A percentile compares a stretch with the other conserved stretches of the same genome.
Evolutionary conservation across 64 coral and sea anemone species (phyloP).

Genomic region (Stylophora pistillata): DNA sequence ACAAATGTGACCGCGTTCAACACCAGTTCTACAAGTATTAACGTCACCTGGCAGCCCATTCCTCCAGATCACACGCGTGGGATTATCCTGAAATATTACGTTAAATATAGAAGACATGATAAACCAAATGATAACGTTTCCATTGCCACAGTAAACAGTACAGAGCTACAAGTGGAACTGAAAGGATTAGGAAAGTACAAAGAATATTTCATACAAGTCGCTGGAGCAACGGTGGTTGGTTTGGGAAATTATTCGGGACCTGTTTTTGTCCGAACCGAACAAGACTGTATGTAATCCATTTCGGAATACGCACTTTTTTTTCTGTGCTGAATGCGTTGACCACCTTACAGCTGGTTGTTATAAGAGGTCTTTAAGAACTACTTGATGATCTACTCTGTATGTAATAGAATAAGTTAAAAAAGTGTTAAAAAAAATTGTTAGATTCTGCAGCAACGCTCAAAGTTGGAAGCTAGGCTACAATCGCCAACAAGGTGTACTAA

Average conservation of each 20-base stretch:
- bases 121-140: neutral
- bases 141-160: slow-evolving; percentile 7
- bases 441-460: no score
- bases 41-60: slow-evolving; percentile 60
- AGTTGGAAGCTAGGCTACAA: no score
- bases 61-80: slow-evolving; percentile 34
- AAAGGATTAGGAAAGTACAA: slow-evolving; percentile 59
- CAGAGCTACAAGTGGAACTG: neutral
- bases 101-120: slow-evolving; percentile 23
- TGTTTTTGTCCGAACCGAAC: slow-evolving; percentile 41
- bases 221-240: slow-evolving; percentile 60
- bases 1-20: slow-evolving; percentile 29
- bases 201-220: slow-evolving; percentile 51
- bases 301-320: no score
- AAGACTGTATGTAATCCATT: slow-evolving; percentile 58
- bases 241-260: slow-evolving; percentile 37
- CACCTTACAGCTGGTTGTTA: no score
- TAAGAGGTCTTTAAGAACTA: no score
- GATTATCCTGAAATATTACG: slow-evolving; percentile 56
- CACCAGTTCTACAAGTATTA: slow-evolving; percentile 62
- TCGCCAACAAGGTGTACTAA: no score
- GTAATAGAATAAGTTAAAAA: no score
- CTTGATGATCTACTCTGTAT: no score
- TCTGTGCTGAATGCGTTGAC: no score
- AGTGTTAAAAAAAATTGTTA: no score